Evolutionary conservation across 2,113 vertebrate genomes (phyloP).

Genomic region (Menidia beryllina): DNA sequence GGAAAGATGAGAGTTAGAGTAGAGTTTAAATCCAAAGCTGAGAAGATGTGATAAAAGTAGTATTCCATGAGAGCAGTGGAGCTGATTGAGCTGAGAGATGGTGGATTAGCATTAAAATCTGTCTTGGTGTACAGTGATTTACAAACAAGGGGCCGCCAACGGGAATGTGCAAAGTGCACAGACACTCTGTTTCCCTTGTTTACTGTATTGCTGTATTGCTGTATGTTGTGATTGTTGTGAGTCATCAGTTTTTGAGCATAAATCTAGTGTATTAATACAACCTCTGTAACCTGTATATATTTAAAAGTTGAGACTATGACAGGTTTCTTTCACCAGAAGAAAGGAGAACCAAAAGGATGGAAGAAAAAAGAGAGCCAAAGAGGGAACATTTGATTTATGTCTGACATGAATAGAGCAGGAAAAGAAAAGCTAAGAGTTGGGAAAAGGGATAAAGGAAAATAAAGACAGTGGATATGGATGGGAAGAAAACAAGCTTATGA

Average conservation of each 20-base stretch:
- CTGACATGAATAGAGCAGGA: background rate
- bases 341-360: slow-evolving; percentile 9
- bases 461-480: too few species aligned
- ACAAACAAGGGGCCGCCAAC: slow-evolving; percentile 23
- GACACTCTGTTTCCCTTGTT: slow-evolving; percentile 24
- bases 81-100: slow-evolving; percentile 43
- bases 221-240: slow-evolving; percentile 51
- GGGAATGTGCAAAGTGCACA: slow-evolving; percentile 39
- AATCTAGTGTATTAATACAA: slow-evolving; percentile 62
- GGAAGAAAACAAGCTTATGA: background rate
- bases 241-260: slow-evolving; percentile 55
- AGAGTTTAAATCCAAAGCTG: slow-evolving; percentile 48
- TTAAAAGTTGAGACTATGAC: slow-evolving; percentile 16
- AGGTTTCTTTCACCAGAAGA: slow-evolving; percentile 41
- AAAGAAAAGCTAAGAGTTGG: background rate
- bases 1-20: slow-evolving; percentile 21
- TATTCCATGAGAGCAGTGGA: slow-evolving; percentile 49
- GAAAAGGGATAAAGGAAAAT: background rate
- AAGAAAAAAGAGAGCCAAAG: background rate
- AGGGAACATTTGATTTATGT: background rate
- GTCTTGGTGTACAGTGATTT: slow-evolving; percentile 51
- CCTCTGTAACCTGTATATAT: slow-evolving; percentile 42
- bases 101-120: slow-evolving; percentile 66
- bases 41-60: slow-evolving; percentile 48
- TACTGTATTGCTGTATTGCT: slow-evolving; percentile 46